These are phyloP conservation scores for Eugnorisma glareosa DNA, from an alignment of 2,888 invertebrate species.

Conservation along the genomic window DNA sequence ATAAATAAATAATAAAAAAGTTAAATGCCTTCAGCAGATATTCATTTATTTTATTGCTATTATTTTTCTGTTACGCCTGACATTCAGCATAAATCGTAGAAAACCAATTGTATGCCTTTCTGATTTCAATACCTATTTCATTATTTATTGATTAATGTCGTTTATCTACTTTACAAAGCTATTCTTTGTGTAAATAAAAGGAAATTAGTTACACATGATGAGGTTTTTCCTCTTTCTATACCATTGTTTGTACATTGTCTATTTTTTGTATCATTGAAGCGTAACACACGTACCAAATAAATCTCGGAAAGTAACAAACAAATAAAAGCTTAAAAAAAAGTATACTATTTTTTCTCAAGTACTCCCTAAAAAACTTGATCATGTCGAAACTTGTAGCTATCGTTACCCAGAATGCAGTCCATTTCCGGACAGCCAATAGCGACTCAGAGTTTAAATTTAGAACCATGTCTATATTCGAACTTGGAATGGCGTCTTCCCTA, in stretches of 20 bases:
- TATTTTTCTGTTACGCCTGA: background rate
- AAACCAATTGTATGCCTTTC: slow-evolving; percentile 21
- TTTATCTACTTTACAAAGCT: slow-evolving; percentile 26
- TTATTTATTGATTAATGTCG: slow-evolving; percentile 6
- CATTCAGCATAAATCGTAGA: background rate
- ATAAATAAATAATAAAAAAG: slow-evolving; percentile 21
- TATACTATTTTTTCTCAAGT: slow-evolving; percentile 49
- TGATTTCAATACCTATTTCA: slow-evolving; percentile 23
- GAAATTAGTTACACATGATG: slow-evolving; percentile 36
- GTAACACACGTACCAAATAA: slow-evolving; percentile 60
- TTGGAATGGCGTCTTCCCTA: slow-evolving; percentile 61
- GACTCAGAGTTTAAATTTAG: slow-evolving; percentile 77
- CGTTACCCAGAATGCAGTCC: slow-evolving; percentile 75
- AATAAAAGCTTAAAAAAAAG: slow-evolving; percentile 37
- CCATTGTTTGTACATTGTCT: slow-evolving; percentile 10
- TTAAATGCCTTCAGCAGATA: background rate
- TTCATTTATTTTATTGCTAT: slow-evolving; percentile 25
- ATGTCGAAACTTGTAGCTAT: slow-evolving; percentile 68
- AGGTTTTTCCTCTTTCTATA: slow-evolving; percentile 17
- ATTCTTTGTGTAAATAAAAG: slow-evolving; percentile 16
- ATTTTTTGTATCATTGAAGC: slow-evolving; percentile 39
- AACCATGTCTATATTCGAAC: slow-evolving; percentile 69
- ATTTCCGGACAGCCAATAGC: slow-evolving; percentile 76
- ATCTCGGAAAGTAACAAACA: slow-evolving; percentile 51
- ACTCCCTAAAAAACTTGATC: slow-evolving; percentile 59